These are phyloP conservation scores for Tringa solitaria DNA, from an alignment of 2,113 vertebrate genomes.

Conservation along the genomic window DNA sequence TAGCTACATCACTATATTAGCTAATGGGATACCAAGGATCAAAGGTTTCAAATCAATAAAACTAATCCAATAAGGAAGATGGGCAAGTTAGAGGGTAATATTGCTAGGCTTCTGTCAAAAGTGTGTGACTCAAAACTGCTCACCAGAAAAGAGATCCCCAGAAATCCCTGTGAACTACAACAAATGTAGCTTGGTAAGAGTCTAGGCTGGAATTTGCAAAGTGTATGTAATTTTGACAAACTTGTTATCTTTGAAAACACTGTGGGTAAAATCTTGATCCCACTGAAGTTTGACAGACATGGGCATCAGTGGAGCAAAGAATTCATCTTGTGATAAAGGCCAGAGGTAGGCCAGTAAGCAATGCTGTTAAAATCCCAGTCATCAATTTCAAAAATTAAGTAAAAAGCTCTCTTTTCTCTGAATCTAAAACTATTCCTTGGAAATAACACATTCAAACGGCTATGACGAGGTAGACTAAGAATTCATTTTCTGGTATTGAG, in stretches of 20 bases:
- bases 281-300: background rate
- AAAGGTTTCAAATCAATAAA: conserved; percentile 19
- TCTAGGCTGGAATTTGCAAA: background rate
- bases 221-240: background rate
- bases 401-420: background rate
- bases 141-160: background rate
- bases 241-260: background rate
- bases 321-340: background rate
- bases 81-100: background rate
- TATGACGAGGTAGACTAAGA: background rate
- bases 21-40: background rate
- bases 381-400: background rate
- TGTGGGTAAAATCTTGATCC: background rate
- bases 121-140: background rate
- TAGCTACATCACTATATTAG: background rate
- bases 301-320: background rate
- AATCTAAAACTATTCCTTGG: background rate
- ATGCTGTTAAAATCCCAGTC: background rate
- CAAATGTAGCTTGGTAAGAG: background rate
- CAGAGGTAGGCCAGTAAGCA: background rate
- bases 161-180: background rate
- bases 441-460: background rate
- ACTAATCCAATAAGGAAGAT: background rate
- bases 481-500: background rate
- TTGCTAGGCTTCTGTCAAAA: background rate